Conservation (phyloP, 2,888 invertebrate genomes). For the Hartigia nigra region DNA sequence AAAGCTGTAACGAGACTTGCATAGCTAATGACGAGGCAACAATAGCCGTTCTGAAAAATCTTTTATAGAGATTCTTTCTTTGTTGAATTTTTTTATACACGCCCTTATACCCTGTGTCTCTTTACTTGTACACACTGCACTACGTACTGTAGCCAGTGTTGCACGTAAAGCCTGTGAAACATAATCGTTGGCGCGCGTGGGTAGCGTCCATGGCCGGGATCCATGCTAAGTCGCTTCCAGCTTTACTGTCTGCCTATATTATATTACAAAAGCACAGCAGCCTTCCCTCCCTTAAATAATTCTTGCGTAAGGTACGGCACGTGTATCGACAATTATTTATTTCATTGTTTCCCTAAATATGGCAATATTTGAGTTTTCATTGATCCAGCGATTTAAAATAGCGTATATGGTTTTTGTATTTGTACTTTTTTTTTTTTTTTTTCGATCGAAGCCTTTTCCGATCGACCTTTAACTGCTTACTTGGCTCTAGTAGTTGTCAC, state of each 20-base stretch:
- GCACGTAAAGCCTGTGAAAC: not conserved
- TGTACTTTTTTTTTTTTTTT: not conserved
- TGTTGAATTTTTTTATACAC: not conserved
- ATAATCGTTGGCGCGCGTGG: slow-evolving; percentile 32
- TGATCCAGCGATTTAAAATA: not conserved
- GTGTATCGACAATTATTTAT: not conserved
- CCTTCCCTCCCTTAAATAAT: not conserved
- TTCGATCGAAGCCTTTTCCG: not conserved
- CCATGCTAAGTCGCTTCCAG: slow-evolving; percentile 38
- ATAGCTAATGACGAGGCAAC: no score
- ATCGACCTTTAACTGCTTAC: not conserved
- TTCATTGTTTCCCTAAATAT: not conserved
- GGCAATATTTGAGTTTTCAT: not conserved
- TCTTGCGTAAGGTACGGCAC: not conserved
- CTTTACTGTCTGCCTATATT: not conserved
- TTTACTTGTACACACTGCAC: not conserved
- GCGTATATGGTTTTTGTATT: not conserved
- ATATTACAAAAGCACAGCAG: not conserved
- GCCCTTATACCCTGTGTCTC: not conserved
- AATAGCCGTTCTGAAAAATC: not conserved
- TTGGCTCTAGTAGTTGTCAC: not conserved
- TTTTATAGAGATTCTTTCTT: not conserved
- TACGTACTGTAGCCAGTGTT: not conserved
- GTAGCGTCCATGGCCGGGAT: slow-evolving; percentile 56
- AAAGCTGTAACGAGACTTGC: no score